Conservation (phyloP, 2,888 invertebrate species). For the Ophioninae sp. region DNA sequence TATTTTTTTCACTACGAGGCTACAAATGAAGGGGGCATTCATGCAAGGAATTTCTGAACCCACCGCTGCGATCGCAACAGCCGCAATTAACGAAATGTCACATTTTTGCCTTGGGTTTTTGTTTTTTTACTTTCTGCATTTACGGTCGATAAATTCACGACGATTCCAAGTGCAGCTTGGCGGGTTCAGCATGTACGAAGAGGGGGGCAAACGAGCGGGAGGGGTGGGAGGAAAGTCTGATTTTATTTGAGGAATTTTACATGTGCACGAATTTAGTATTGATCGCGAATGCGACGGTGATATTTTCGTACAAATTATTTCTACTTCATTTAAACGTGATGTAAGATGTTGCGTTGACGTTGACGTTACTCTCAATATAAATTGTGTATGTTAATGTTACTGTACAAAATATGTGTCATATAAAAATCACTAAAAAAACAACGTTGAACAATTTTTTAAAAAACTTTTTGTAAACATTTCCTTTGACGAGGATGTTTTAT, state of each 20-base stretch:
- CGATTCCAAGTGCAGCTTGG: slow-evolving; percentile 10
- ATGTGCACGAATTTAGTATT: slow-evolving; percentile 10
- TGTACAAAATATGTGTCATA: not conserved
- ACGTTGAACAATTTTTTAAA: not conserved
- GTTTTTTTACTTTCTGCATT: slow-evolving; percentile 26
- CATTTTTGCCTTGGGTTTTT: not conserved
- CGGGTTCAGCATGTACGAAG: slow-evolving; percentile 4
- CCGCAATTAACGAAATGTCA: slow-evolving; percentile 41
- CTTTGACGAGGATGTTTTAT: too few relatives aligned
- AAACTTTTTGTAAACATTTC: not conserved
- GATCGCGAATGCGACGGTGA: not conserved
- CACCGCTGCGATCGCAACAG: slow-evolving; percentile 35
- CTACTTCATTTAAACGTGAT: not conserved
- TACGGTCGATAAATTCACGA: slow-evolving; percentile 40
- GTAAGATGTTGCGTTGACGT: too few relatives aligned
- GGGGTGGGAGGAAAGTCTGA: not conserved
- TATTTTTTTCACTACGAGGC: slow-evolving; percentile 18
- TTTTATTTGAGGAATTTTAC: slow-evolving; percentile 44
- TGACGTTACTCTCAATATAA: not conserved
- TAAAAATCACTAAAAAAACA: not conserved
- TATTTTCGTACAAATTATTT: not conserved
- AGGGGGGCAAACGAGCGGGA: not conserved
- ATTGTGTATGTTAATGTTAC: not conserved
- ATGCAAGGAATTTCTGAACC: slow-evolving; percentile 30
- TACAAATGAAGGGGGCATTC: slow-evolving; percentile 6